Evolutionary conservation across 2,113 vertebrate genomes (phyloP), one percentile per base, ranked within the genome.

Genomic region (Pedetes capensis): DNA sequence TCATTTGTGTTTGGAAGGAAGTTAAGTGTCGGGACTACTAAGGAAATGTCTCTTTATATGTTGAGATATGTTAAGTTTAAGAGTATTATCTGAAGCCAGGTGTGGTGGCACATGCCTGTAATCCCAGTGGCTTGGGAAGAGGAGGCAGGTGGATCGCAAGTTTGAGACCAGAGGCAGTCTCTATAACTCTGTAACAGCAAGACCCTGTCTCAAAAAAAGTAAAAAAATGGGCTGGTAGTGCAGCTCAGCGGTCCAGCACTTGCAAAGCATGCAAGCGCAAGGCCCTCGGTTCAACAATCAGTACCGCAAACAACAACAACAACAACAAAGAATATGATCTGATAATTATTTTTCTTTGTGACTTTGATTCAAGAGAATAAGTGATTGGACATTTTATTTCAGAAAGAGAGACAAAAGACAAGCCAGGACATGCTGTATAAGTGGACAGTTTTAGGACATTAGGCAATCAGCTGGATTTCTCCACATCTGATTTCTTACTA

Each of bases 401-500:
- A 81, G 69, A 80, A 91, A 66, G 39, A 76, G 22, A 6, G 27
- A 29, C 18, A 44, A 94, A 91, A 72, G 74, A 83, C 68, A 95
- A 94, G 72, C 16, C 66, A 68, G 0, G 25, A n/a, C 7, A 66
- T 86, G 17, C 47, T 82, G 81, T 63, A 5, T 9, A 84, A 76
- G n/a, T 72, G 18, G 23, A 34, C 39, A 64, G 80, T 83, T 92
- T 86, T 49, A 63, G 68, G 37, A 29, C 37, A 66, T 61, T 59
- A 82, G 25, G 59, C 29, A 78, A 51, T 42, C 13, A 9, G 39
- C 55, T 79, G 76, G 72, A 14, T 71, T 74, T 87, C 61, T 81
- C 87, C 64, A 20, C 57, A 71, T 74, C 84, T 78, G 55, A 93
- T 95, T 89, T 88, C 72, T 92, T 68, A 66, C 80, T 82, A 16